phyloP scores from a whole-genome alignment of 2,797 vertebrate species.

The Pipistrellus pipistrellus region DNA sequence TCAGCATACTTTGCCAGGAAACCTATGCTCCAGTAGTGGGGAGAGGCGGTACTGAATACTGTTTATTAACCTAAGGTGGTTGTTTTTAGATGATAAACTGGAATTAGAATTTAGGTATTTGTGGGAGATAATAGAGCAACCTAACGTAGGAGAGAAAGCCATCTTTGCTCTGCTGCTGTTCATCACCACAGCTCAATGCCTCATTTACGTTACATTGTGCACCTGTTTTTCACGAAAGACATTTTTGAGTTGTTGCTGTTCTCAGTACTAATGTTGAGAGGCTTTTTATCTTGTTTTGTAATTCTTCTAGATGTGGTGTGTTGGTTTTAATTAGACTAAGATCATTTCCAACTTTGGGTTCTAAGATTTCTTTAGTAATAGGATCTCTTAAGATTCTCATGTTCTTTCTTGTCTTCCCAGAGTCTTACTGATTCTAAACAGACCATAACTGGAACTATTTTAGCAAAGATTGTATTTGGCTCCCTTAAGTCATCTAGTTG shows the following conservation, averaged over 20 bases:
- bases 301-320: neutral
- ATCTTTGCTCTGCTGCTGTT: neutral
- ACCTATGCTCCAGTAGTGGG: neutral
- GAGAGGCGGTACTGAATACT: rapidly evolving
- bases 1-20: neutral
- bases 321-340: neutral
- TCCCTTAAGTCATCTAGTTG: neutral
- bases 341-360: neutral
- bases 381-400: slow-evolving; percentile 14
- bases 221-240: slow-evolving; percentile 16
- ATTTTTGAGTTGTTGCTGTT: neutral
- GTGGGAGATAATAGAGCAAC: neutral
- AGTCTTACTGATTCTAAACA: neutral
- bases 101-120: neutral
- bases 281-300: slow-evolving; percentile 27
- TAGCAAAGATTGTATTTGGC: neutral
- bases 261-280: neutral
- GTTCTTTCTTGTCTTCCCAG: neutral
- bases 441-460: neutral
- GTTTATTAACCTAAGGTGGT: neutral
- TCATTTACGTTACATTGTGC: neutral
- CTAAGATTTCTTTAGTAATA: slow-evolving; percentile 13
- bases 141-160: neutral
- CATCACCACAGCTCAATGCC: neutral
- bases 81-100: neutral